Percentiles rank a stretch among this genome's conserved stretches.
These are phyloP conservation scores for Rhinopithecus roxellana DNA, from an alignment of 2,113 vertebrate species.

Conservation along the genomic window DNA sequence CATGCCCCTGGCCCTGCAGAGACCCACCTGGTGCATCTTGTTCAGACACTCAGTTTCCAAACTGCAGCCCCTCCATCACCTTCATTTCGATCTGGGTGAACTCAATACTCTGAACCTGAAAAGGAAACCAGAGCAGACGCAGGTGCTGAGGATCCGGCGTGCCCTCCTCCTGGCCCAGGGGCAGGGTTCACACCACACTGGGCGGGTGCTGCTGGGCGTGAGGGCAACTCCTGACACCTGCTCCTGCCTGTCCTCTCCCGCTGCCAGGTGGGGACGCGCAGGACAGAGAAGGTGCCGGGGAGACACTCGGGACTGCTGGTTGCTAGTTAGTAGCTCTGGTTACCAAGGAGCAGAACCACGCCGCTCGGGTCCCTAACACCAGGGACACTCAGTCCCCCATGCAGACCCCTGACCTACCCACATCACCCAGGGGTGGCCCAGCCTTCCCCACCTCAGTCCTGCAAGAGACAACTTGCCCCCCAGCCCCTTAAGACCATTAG, in stretches of 20 bases:
- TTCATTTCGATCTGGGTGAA: slow-evolving; percentile 97
- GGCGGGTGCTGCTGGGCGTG: accelerated
- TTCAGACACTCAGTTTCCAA: slow-evolving; percentile 96
- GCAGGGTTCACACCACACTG: too few species aligned
- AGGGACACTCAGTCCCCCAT: accelerated
- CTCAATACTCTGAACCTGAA: slow-evolving; percentile 96
- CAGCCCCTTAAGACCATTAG: not conserved
- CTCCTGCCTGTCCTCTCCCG: not conserved
- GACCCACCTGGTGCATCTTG: slow-evolving; percentile 97
- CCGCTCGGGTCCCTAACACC: accelerated
- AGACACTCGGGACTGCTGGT: accelerated
- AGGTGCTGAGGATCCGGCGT: accelerated
- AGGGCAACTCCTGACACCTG: not conserved
- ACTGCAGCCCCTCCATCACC: slow-evolving; percentile 94
- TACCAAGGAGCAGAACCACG: accelerated
- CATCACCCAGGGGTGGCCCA: not conserved
- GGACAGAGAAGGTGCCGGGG: not conserved
- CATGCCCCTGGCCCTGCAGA: accelerated
- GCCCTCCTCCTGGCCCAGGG: too few species aligned
- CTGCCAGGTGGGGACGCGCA: not conserved
- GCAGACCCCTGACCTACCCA: accelerated
- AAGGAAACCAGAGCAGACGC: not conserved
- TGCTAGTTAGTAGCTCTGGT: not conserved
- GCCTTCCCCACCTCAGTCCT: not conserved
- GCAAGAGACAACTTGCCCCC: not conserved